phyloP scores from a whole-genome alignment of 2,113 vertebrate genomes.

The Anser brachyrhynchus region DNA sequence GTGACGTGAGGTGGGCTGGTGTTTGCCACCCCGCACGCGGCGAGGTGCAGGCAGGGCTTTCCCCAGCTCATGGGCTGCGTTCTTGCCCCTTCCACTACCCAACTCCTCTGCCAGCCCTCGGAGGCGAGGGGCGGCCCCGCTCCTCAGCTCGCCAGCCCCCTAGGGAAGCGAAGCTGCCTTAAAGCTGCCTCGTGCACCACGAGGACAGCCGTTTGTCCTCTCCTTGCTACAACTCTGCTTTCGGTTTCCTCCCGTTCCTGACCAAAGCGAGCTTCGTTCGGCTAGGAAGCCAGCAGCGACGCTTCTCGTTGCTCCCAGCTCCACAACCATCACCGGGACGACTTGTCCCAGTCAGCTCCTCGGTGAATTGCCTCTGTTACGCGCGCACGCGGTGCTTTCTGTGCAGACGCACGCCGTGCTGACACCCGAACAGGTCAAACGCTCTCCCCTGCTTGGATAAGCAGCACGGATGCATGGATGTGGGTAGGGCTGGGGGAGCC shows the following conservation, averaged over 20 bases:
- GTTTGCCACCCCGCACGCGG: accelerated
- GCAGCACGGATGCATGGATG: accelerated
- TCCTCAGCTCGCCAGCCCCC: too few species aligned
- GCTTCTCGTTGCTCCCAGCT: not conserved
- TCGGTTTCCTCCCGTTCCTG: accelerated
- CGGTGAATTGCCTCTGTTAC: accelerated
- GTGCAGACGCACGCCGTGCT: accelerated
- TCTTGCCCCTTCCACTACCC: not conserved
- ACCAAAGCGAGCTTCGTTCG: not conserved
- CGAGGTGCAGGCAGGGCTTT: not conserved
- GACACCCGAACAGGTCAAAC: accelerated
- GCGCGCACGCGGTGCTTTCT: not conserved
- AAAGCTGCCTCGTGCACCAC: not conserved
- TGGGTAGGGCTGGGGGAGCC: not conserved
- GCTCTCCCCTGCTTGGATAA: not conserved
- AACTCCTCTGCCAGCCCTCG: not conserved
- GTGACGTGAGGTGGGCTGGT: not conserved
- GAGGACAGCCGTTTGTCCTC: not conserved
- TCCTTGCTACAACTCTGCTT: not conserved
- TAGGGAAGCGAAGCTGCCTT: not conserved
- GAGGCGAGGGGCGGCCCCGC: not conserved
- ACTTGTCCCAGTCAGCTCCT: not conserved
- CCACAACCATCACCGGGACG: accelerated
- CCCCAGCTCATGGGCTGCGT: accelerated
- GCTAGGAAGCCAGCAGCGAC: accelerated